phyloP scores from a whole-genome alignment of 2,797 vertebrate species.

The Tenualosa ilisha region DNA sequence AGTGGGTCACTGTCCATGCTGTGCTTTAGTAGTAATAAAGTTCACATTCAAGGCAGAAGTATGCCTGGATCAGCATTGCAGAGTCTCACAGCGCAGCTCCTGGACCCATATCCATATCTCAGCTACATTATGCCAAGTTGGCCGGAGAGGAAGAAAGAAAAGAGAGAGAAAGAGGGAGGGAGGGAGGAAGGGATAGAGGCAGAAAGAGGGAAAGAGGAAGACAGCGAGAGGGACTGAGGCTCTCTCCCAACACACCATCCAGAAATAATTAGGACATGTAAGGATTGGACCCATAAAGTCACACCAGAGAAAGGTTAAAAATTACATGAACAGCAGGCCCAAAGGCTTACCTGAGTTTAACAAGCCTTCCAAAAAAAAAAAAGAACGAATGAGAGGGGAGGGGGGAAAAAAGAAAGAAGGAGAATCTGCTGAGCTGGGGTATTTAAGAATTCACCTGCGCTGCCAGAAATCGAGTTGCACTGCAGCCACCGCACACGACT shows the following conservation, averaged over 20 bases:
- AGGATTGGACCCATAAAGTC: slow-evolving; percentile 47
- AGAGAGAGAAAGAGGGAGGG: slow-evolving; percentile 35
- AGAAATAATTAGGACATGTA: slow-evolving; percentile 56
- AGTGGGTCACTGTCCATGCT: neutral
- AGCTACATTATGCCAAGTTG: slow-evolving; percentile 37
- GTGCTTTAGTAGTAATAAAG: neutral
- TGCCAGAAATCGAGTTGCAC: slow-evolving; percentile 36
- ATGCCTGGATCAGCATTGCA: neutral
- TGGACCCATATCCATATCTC: slow-evolving; percentile 29
- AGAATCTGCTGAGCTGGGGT: slow-evolving; percentile 34
- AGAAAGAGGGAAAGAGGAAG: neutral
- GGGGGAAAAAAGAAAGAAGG: slow-evolving; percentile 8
- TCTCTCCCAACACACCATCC: slow-evolving; percentile 39
- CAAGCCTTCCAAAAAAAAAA: slow-evolving; percentile 39
- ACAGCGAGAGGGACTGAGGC: slow-evolving; percentile 17
- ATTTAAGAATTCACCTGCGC: slow-evolving; percentile 27
- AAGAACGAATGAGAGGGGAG: neutral
- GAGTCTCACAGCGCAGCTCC: slow-evolving; percentile 12
- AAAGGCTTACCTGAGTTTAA: slow-evolving; percentile 51
- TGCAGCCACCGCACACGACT: slow-evolving; percentile 30
- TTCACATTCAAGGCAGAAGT: neutral
- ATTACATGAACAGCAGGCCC: slow-evolving; percentile 40
- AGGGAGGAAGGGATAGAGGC: slow-evolving; percentile 11
- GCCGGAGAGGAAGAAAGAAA: slow-evolving; percentile 31
- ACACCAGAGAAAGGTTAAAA: slow-evolving; percentile 49